Evolutionary conservation across 2,113 vertebrate genomes (phyloP).

Genomic region (Scytalopus superciliaris): DNA sequence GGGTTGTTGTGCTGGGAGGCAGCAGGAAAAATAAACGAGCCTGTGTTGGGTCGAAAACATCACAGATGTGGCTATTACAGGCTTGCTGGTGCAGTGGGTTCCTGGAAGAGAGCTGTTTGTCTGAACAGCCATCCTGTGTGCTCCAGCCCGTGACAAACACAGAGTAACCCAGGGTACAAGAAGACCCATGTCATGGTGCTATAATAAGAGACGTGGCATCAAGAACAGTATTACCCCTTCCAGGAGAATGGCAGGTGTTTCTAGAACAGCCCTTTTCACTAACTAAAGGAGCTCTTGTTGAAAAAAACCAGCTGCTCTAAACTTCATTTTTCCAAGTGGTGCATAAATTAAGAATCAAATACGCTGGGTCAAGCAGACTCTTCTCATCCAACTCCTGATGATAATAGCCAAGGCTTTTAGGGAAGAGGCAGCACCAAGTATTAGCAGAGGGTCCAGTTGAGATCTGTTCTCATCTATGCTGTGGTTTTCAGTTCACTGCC

Average conservation of each 20-base stretch:
- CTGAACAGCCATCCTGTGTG: not conserved
- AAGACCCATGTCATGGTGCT: not conserved
- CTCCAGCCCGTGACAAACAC: not conserved
- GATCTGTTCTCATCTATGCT: not conserved
- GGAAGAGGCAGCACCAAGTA: not conserved
- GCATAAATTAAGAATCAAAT: not conserved
- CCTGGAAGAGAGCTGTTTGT: constrained; percentile 52
- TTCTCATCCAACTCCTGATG: not conserved
- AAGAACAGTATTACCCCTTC: not conserved
- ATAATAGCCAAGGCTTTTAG: not conserved
- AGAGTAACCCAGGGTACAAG: not conserved
- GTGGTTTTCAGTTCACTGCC: not conserved
- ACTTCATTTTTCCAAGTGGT: not conserved
- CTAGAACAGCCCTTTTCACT: not conserved
- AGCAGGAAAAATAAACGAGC: not conserved
- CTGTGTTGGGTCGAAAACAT: not conserved
- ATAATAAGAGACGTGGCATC: not conserved
- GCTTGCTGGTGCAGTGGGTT: not conserved
- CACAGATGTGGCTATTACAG: not conserved
- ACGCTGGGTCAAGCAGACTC: not conserved
- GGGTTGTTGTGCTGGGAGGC: not conserved
- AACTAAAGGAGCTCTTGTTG: not conserved
- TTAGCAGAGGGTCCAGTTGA: not conserved
- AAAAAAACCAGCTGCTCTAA: not conserved
- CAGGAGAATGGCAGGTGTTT: not conserved